Base-by-base conservation (phyloP, 1,140 invertebrate species). In the Pygmarrhopalites habei region DNA sequence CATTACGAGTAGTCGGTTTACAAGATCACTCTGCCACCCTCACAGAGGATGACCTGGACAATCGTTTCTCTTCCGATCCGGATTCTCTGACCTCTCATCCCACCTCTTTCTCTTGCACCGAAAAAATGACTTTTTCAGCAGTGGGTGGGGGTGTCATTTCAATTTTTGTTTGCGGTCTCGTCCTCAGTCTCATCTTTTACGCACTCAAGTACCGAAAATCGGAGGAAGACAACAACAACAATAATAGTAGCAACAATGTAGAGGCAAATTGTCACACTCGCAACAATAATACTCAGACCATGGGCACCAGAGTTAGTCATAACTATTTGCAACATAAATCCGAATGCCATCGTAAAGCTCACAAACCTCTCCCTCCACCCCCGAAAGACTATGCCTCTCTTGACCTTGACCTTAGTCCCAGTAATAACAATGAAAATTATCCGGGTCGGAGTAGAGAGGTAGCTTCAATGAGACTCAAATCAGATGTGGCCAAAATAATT, bases 1-100 rank as follows among this genome's bases (percentile, higher is more conserved):
- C 69, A 12, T 46, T 71, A 12, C 61, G 66, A 25, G 69, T 71
- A 7, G 64, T 68, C 0, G 69, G 69, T 12, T 32, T 70, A 2
- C 64, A 67, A 19, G 65, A 70, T 51, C 62, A 70, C 21, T 53
- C 65, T 15, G 58, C 64, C 10, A 59, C 67, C 2, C 2, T 69
- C 14, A 25, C 41, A 1, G 68, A 69, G 30, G 32, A 64, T 12
- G 68, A 69, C 47, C 60, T 67, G 30, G 7, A 51, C 29, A 28
- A 21, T 44, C 41, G 5, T 29, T 58, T 1, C 51, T 41, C 43
- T 30, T 14, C 43, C 12, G 23, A n/a, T 25, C 51, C 23, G 52
- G 29, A 39, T 7, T 2, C 32, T 35, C 15, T 35, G 15, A 35
- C 5, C 15, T 52, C 49, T 17, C 15, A 5, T 17, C 35, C 23